Evolutionary conservation across 1,140 invertebrate genomes (phyloP).

Genomic region (Orchesella cincta): DNA sequence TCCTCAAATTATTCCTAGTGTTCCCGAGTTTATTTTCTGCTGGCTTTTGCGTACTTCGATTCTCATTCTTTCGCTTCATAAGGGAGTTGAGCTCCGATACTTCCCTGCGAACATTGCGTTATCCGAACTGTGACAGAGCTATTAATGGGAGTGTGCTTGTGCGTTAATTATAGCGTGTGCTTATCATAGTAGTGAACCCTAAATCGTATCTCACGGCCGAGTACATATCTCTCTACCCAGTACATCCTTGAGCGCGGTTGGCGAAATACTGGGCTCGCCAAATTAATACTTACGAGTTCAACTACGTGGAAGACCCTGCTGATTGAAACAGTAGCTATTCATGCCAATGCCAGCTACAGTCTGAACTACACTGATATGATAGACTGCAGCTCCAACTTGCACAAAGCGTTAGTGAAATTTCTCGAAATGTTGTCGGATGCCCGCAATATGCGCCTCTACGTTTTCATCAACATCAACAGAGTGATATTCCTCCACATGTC

Average conservation of each 20-base stretch:
- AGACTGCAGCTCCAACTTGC: background rate
- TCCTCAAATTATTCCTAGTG: too few species aligned
- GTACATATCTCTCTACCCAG: too few species aligned
- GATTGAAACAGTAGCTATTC: background rate
- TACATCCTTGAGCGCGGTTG: background rate
- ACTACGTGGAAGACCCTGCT: background rate
- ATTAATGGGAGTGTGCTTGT: too few species aligned
- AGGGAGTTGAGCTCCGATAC: too few species aligned
- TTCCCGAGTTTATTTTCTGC: too few species aligned
- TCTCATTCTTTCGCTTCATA: too few species aligned
- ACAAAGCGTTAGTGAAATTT: constrained; percentile 9
- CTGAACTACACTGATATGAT: background rate
- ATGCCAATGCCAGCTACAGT: constrained; percentile 14
- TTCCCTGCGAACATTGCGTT: too few species aligned
- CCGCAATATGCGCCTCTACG: background rate
- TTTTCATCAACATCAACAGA: constrained; percentile 8
- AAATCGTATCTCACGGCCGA: too few species aligned
- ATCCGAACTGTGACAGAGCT: too few species aligned
- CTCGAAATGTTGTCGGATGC: background rate
- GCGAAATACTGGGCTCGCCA: background rate
- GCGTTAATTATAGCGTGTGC: too few species aligned
- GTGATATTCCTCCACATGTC: background rate
- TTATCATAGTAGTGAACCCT: too few species aligned
- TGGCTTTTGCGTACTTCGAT: too few species aligned
- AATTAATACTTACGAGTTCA: background rate